Evolutionary conservation across 2,797 vertebrate genomes (phyloP).

Genomic region (Rhynchonycteris naso): DNA sequence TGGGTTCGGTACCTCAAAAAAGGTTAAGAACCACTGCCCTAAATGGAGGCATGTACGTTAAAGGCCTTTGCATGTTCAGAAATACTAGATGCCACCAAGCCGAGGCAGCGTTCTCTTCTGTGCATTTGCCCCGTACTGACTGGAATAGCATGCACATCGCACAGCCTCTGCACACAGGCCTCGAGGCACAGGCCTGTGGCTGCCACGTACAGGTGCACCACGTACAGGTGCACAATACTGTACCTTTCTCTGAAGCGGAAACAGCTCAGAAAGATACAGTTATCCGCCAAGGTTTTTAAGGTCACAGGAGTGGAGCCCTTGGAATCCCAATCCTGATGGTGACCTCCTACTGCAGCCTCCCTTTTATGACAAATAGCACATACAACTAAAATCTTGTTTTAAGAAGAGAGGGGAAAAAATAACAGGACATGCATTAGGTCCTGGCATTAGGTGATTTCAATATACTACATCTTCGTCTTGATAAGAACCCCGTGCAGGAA

Average conservation of each 20-base stretch:
- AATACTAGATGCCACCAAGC: neutral
- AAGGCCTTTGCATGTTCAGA: neutral
- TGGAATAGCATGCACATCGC: neutral
- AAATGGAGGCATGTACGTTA: neutral
- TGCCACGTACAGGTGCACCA: no score
- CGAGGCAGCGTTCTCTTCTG: neutral
- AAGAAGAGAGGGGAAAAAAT: neutral
- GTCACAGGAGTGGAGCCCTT: neutral
- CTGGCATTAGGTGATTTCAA: neutral
- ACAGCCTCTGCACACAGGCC: neutral
- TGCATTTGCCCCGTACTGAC: neutral
- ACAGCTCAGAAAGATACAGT: neutral
- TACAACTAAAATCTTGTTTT: conserved; percentile 9
- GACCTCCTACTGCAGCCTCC: neutral
- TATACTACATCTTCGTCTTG: neutral
- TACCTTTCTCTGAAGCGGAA: neutral
- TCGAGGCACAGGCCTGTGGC: neutral
- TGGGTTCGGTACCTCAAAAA: no score
- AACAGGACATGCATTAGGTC: neutral
- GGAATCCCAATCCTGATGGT: neutral
- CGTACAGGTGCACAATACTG: no score
- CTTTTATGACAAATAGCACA: neutral
- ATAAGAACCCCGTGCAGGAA: neutral
- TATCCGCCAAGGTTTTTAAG: neutral
- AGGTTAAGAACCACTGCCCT: no score